These are phyloP conservation scores for Todus mexicanus DNA, from an alignment of 2,797 vertebrate species.

Conservation along the genomic window DNA sequence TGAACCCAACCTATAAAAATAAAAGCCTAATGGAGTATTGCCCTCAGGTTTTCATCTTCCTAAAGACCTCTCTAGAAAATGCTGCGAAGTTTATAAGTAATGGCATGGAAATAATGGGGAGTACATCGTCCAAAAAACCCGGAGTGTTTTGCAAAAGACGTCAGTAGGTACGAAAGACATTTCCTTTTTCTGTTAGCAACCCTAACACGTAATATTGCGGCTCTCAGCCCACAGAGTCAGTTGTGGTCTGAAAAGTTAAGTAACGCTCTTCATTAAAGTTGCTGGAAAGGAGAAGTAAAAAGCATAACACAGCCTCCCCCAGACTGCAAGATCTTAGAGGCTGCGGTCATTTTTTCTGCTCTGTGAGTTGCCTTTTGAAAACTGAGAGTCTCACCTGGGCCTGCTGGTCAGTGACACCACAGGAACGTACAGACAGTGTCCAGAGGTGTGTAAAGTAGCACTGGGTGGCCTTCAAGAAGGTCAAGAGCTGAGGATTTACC, in stretches of 20 bases:
- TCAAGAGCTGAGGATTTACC: background rate
- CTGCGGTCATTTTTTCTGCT: background rate
- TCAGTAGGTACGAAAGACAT: background rate
- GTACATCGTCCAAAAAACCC: background rate
- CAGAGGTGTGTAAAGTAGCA: background rate
- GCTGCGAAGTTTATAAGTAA: constrained; percentile 31
- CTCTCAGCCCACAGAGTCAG: background rate
- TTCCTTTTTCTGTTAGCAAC: background rate
- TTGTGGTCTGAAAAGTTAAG: background rate
- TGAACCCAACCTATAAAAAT: constrained; percentile 24
- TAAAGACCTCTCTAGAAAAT: constrained; percentile 23
- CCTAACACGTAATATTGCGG: background rate
- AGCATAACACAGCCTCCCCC: background rate
- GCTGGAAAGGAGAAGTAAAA: background rate
- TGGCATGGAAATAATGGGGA: constrained; percentile 49
- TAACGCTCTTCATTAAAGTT: background rate
- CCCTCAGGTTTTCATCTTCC: constrained; percentile 51
- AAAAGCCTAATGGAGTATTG: constrained; percentile 59
- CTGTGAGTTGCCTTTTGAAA: background rate
- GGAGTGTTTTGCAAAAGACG: background rate
- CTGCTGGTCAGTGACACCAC: background rate
- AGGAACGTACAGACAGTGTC: background rate
- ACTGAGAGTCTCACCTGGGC: background rate
- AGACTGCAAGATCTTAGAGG: background rate
- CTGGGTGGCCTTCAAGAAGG: constrained; percentile 29